These are phyloP conservation scores for Eubucco bourcierii DNA, from an alignment of 2,113 vertebrate genomes.

Conservation along the genomic window DNA sequence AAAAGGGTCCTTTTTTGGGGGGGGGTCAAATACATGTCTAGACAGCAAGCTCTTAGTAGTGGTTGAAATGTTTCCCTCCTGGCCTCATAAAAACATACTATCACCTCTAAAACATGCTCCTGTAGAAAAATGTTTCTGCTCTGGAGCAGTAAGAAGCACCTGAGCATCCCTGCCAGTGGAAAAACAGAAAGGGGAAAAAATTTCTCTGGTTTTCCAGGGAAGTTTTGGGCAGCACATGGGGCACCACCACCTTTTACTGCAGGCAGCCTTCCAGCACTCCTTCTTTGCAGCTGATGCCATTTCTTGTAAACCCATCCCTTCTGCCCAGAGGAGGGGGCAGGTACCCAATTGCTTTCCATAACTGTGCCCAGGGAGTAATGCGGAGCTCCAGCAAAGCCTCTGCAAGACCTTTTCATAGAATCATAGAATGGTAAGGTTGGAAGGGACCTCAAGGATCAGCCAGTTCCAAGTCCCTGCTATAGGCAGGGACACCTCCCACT, in stretches of 20 bases:
- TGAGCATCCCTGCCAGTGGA: neutral
- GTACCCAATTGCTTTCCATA: accelerated
- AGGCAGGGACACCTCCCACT: too few species aligned
- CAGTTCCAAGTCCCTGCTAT: too few species aligned
- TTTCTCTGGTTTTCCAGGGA: neutral
- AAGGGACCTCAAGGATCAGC: too few species aligned
- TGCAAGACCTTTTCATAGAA: neutral
- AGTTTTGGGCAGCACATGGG: neutral
- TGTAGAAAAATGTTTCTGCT: neutral
- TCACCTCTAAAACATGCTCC: neutral
- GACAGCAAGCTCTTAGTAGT: neutral
- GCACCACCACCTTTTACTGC: neutral
- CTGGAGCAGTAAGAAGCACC: neutral
- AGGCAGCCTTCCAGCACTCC: too few species aligned
- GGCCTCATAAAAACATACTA: slow-evolving; percentile 17
- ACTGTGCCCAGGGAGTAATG: neutral
- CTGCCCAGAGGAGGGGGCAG: neutral
- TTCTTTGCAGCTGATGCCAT: neutral
- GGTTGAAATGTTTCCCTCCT: slow-evolving; percentile 19
- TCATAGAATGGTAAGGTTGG: too few species aligned
- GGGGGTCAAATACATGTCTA: neutral
- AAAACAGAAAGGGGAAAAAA: neutral
- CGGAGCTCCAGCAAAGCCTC: neutral
- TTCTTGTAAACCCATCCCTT: neutral
- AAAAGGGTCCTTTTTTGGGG: neutral